A percentile compares a stretch with the other conserved stretches of the same genome.
Conservation (phyloP, 2,797 vertebrate genomes). For the Crocidura indochinensis region DNA sequence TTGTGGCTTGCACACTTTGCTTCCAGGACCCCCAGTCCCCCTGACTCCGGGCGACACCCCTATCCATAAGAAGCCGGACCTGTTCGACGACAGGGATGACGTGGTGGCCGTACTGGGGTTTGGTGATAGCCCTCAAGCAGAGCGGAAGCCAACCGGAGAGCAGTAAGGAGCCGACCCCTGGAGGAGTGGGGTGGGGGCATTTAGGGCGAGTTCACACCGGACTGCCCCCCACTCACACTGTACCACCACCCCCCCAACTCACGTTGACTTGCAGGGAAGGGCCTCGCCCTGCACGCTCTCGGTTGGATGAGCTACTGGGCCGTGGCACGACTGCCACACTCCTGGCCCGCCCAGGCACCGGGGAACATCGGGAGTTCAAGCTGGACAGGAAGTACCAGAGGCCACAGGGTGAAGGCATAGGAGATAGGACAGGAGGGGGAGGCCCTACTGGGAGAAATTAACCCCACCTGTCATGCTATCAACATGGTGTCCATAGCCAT, state of each 20-base stretch:
- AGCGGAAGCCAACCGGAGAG: slow-evolving; percentile 68
- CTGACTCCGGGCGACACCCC: slow-evolving; percentile 81
- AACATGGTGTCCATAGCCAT: neutral
- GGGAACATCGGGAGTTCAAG: slow-evolving; percentile 89
- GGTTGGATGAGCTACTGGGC: slow-evolving; percentile 94
- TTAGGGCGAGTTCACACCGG: fast-evolving
- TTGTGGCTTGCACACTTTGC: neutral
- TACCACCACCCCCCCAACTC: neutral
- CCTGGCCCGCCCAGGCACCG: slow-evolving; percentile 88
- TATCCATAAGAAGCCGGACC: slow-evolving; percentile 86
- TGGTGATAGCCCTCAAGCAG: slow-evolving; percentile 86
- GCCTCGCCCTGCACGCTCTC: slow-evolving; percentile 91
- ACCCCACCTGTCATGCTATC: too few relatives aligned
- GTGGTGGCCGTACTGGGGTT: slow-evolving; percentile 93
- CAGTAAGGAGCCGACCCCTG: slow-evolving; percentile 81
- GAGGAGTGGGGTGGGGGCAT: neutral
- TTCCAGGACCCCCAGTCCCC: slow-evolving; percentile 69
- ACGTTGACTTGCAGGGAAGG: slow-evolving; percentile 85
- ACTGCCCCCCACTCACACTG: neutral
- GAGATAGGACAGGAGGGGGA: neutral
- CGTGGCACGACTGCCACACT: slow-evolving; percentile 89
- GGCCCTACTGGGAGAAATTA: too few relatives aligned
- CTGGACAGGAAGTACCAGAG: slow-evolving; percentile 88
- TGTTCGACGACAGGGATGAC: slow-evolving; percentile 93
- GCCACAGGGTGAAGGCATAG: slow-evolving; percentile 88